Base-by-base conservation (phyloP, 2,797 vertebrate species). In the Gymnothorax javanicus region DNA sequence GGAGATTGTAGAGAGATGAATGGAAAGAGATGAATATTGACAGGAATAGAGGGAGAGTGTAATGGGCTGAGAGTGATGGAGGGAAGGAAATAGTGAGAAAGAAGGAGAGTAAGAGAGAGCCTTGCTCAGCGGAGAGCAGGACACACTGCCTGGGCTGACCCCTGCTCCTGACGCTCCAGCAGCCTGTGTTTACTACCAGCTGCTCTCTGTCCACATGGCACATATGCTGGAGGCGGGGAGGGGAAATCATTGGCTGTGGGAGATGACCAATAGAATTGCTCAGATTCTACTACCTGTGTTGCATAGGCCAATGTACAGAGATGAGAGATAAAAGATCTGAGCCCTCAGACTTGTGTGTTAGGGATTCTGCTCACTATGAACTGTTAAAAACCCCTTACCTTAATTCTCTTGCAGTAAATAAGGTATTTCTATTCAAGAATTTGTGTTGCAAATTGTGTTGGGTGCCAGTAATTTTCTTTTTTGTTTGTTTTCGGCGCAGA, bases 121-220 rank as follows among this genome's bases (percentile, higher is more conserved):
- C 8, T 43, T 6, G 73, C 13, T 77, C 73, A 77, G 33, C 27
- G 20, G 13, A 43, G 27, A 33, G 15, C 73, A 77, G 73, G 13
- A 20, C 33, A 77, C 7, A 27, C 69, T 17, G 73, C 52, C 13
- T 50, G 73, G 33, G 13, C 13, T 15, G 43, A 77, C 33, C 17
- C 7, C 33, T 11, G 20, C 9, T 9, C 77, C 77, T 77, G 73
- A 50, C 33, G 33, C 0, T 77, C 33, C 73, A 9, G 50, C 77
- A 50, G 25, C 52, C 52, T 52, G 2, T 54, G 81, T 87, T 67
- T 83, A 25, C 67, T 56, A 59, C 33, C 27, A 83, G 25, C 52
- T 87, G 64, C 17, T 57, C 56, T 43, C 60, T 5, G 43, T 87
- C 69, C 86, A 83, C 62, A 60, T 50, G 82, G 86, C 57, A 52